Percentiles rank a stretch among this genome's conserved stretches.
Conservation (phyloP, 1,140 invertebrate species). For the Panagrolaimus sp. region DNA sequence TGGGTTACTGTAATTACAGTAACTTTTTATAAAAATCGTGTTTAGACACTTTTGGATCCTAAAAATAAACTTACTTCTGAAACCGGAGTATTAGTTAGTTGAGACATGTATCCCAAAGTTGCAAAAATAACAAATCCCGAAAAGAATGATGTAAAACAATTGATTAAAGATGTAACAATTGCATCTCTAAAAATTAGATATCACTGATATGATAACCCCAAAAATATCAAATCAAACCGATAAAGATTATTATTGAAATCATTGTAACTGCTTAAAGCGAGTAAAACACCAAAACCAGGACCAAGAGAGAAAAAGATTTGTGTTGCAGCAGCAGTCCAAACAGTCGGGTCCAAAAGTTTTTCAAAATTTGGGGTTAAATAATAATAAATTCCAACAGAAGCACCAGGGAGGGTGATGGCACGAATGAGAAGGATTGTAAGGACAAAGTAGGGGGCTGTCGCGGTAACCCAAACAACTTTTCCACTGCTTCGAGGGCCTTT, state of each 20-base stretch:
- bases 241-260: conserved; percentile 68
- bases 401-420: conserved; percentile 78
- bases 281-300: conserved; percentile 66
- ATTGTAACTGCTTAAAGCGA: conserved; percentile 65
- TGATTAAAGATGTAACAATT: conserved; percentile 84
- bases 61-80: too few species aligned
- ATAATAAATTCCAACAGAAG: conserved; percentile 79
- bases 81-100: conserved; percentile 69
- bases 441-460: conserved; percentile 82
- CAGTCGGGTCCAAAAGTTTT: conserved; percentile 74
- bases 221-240: conserved; percentile 58
- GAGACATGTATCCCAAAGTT: conserved; percentile 83
- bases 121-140: conserved; percentile 97
- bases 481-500: conserved; percentile 91
- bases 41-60: too few species aligned
- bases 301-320: conserved; percentile 68
- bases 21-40: too few species aligned
- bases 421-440: conserved; percentile 79
- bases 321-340: conserved; percentile 67
- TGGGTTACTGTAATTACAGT: too few species aligned
- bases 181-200: conserved; percentile 71
- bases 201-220: background rate
- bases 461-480: conserved; percentile 94
- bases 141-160: conserved; percentile 89
- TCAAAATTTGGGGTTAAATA: conserved; percentile 90